phyloP scores from a whole-genome alignment of 2,888 invertebrate species.

The Drosophila stalkeri region DNA sequence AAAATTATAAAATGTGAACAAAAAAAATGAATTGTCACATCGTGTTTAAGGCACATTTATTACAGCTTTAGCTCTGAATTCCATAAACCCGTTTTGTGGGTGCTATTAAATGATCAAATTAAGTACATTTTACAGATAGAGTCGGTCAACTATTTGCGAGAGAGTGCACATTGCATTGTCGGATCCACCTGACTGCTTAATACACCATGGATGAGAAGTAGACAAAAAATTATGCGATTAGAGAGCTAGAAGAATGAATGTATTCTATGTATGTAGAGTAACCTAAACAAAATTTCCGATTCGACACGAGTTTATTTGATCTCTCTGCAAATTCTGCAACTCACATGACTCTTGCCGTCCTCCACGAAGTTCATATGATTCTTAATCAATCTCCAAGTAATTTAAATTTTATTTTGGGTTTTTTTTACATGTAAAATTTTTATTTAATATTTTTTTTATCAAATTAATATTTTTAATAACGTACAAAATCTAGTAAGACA shows the following conservation, averaged over 20 bases:
- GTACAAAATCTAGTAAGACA: too few species aligned
- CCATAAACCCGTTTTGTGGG: slow-evolving; percentile 50
- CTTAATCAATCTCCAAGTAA: too few species aligned
- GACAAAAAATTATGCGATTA: background rate
- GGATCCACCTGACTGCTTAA: background rate
- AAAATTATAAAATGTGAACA: background rate
- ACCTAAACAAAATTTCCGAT: too few species aligned
- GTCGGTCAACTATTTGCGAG: slow-evolving; percentile 38
- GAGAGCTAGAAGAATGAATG: background rate
- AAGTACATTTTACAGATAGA: slow-evolving; percentile 31
- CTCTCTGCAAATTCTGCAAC: too few species aligned
- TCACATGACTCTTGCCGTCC: too few species aligned
- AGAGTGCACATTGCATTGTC: background rate
- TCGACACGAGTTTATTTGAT: too few species aligned
- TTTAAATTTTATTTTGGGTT: background rate
- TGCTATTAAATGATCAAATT: slow-evolving; percentile 63
- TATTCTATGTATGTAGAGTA: background rate
- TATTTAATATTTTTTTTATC: too few species aligned
- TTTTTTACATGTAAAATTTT: background rate
- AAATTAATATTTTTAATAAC: too few species aligned
- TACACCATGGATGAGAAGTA: background rate
- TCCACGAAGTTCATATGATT: too few species aligned
- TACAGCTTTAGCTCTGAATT: slow-evolving; percentile 48
- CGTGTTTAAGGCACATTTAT: slow-evolving; percentile 53
- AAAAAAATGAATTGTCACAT: slow-evolving; percentile 28